Evolutionary conservation across 2,888 invertebrate species (phyloP).

Genomic region (Meiosimyza platycephala): DNA sequence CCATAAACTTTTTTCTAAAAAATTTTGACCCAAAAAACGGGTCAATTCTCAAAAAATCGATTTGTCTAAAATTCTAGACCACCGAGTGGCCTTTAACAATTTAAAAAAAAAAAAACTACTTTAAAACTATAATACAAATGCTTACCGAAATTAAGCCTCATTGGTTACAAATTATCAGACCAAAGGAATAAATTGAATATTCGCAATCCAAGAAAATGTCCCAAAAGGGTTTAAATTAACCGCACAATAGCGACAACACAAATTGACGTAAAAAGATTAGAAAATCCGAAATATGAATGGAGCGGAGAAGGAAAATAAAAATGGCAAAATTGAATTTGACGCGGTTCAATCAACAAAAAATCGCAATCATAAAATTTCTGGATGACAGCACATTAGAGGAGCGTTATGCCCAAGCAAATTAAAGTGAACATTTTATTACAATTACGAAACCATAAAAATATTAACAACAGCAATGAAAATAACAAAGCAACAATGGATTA

Average conservation of each 20-base stretch:
- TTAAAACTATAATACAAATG: no score
- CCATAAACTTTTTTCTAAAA: no score
- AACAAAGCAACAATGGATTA: neutral
- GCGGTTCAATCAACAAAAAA: conserved; percentile 51
- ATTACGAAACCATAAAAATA: neutral
- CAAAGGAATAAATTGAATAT: conserved; percentile 20
- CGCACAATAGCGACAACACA: neutral
- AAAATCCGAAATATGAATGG: conserved; percentile 16
- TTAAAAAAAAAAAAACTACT: no score
- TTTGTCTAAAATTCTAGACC: no score
- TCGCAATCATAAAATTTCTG: conserved; percentile 48
- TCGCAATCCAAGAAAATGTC: neutral
- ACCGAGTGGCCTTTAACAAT: no score
- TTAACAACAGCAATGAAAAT: neutral
- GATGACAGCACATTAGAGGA: conserved; percentile 42
- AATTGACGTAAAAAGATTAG: conserved; percentile 20
- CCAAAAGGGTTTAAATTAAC: conserved; percentile 10
- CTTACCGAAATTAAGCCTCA: neutral
- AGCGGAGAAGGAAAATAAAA: neutral
- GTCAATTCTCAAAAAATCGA: no score
- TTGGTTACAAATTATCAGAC: conserved; percentile 4
- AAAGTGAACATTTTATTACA: neutral
- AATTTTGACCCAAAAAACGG: no score
- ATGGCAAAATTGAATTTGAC: conserved; percentile 45
- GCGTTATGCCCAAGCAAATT: conserved; percentile 2